Conservation (phyloP, 1,140 invertebrate genomes). For the Polypedilum vanderplanki region DNA sequence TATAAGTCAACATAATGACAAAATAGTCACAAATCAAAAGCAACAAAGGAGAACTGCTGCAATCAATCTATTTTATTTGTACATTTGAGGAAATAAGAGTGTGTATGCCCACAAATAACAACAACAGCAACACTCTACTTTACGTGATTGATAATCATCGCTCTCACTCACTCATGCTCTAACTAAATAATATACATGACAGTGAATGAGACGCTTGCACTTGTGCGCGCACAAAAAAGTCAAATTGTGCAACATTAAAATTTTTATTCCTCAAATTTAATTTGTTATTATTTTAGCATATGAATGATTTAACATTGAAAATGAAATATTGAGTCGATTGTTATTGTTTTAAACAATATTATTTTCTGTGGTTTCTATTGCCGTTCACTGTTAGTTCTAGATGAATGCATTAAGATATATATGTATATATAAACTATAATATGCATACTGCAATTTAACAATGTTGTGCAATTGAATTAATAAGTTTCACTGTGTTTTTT, state of each 20-base stretch:
- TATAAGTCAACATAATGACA: no score
- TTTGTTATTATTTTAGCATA: not conserved
- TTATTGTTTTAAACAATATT: conserved; percentile 1
- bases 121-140: no score
- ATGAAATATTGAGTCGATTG: conserved; percentile 25
- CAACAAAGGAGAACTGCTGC: no score
- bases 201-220: no score
- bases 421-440: not conserved
- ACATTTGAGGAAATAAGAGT: no score
- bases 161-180: no score
- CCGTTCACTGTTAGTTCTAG: conserved; percentile 4
- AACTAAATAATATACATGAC: no score
- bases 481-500: not conserved
- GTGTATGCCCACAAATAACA: no score
- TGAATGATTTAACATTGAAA: conserved; percentile 21
- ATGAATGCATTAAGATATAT: conserved; percentile 12
- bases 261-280: not conserved
- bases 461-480: conserved; percentile 13
- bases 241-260: conserved; percentile 18
- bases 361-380: not conserved
- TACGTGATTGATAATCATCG: no score
- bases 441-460: conserved; percentile 10
- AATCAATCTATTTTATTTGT: no score
- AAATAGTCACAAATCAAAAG: no score
- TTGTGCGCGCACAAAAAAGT: no score